A percentile compares a stretch with the other conserved stretches of the same genome.
phyloP scores from a whole-genome alignment of 2,888 invertebrate species.

The Halocaridina rubra region DNA sequence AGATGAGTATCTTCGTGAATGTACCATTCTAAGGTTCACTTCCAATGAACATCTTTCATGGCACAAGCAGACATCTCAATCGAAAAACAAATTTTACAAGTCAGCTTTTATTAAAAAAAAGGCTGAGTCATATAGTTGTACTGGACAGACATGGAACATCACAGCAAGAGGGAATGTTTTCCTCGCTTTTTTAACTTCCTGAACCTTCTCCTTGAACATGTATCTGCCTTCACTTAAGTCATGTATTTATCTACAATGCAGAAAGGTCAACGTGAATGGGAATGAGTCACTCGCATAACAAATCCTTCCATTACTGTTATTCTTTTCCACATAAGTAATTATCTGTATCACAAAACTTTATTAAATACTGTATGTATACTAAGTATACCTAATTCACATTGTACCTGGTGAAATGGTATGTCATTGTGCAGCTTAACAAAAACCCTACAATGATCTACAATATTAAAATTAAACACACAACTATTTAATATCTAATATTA shows the following conservation, averaged over 20 bases:
- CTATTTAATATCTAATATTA: slow-evolving; percentile 13
- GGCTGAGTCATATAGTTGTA: slow-evolving; percentile 11
- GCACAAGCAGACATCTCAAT: too few species aligned
- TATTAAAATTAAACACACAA: slow-evolving; percentile 15
- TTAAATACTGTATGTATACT: slow-evolving; percentile 17
- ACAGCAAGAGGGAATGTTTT: background rate
- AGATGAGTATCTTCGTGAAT: too few species aligned
- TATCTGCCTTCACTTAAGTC: slow-evolving; percentile 26
- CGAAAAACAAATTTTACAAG: background rate
- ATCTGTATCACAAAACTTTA: background rate
- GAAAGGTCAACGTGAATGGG: slow-evolving; percentile 27
- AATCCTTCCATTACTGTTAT: too few species aligned
- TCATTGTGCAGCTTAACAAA: slow-evolving; percentile 23
- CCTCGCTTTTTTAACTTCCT: background rate
- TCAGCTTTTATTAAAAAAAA: background rate
- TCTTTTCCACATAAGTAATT: too few species aligned
- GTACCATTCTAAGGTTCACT: too few species aligned
- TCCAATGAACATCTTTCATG: too few species aligned
- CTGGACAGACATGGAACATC: slow-evolving; percentile 20
- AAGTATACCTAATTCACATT: background rate
- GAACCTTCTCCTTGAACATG: background rate
- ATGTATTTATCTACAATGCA: background rate
- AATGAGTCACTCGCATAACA: slow-evolving; percentile 38
- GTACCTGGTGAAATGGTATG: slow-evolving; percentile 18
- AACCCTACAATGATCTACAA: slow-evolving; percentile 6